Base-by-base conservation (phyloP, 2,797 vertebrate species). In the Gymnodraco acuticeps region DNA sequence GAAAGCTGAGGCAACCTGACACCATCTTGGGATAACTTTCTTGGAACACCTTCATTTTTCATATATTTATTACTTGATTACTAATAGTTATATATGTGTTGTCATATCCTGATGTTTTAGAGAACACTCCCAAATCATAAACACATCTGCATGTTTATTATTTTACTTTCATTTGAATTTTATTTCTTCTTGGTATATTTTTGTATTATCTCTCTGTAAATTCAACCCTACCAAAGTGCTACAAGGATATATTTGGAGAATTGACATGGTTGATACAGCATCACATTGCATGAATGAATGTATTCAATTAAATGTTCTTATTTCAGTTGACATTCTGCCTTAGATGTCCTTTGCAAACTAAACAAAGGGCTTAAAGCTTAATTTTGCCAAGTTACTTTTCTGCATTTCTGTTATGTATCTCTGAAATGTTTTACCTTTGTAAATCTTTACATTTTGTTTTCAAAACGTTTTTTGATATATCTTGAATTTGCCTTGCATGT, bases 401-500 rank as follows among this genome's bases (percentile, higher is more conserved):
- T 62, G 77, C 69, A 75, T 76, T 87, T 92, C 61, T 85, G 85
- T 87, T 92, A 38, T 88, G 56, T 80, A 87, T 89, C 70, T 78
- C 78, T 45, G 61, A 82, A 74, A 64, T 88, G 80, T 91, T 90
- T 92, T 78, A 83, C 77, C 41, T 84, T 50, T 94, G 84, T 93
- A 93, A 87, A 91, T 92, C 77, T 78, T 90, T 85, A 83, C 75
- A 62, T 84, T 87, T 84, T 85, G 72, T 88, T 90, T 89, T 83
- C 79, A 86, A 83, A 52, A 68, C 85, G 76, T 89, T 93, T 92
- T 38, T 92, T 92, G 79, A 87, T 91, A 89, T 92, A 74, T 87
- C 77, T 80, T 90, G 61, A 77, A 88, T 89, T 89, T 90, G 73
- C 75, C 70, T 89, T 94, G 95, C 94, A 95, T 95, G 93, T 93